Evolutionary conservation across 1,140 invertebrate species (phyloP).

Genomic region (Cecropterus lyciades): DNA sequence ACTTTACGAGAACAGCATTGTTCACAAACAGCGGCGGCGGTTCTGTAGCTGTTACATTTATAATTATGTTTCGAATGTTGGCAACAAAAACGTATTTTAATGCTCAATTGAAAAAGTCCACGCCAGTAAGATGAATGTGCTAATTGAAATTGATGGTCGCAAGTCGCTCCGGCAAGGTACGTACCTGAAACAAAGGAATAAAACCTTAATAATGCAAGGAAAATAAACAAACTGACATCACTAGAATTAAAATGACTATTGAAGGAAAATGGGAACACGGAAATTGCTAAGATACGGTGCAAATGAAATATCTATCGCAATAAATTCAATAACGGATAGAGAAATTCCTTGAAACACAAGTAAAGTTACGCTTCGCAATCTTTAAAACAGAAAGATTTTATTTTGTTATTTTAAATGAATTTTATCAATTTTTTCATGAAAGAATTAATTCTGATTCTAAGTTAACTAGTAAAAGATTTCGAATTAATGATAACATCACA

Average conservation of each 20-base stretch:
- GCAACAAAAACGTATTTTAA: slow-evolving; percentile 5
- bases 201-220: slow-evolving; percentile 39
- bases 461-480: too few relatives aligned
- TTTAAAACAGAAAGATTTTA: too few relatives aligned
- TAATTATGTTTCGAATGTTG: slow-evolving; percentile 19
- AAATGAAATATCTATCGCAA: slow-evolving; percentile 38
- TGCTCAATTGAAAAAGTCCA: neutral
- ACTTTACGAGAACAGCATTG: slow-evolving; percentile 19
- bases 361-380: slow-evolving; percentile 9
- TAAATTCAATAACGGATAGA: slow-evolving; percentile 20
- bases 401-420: too few relatives aligned
- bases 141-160: slow-evolving; percentile 1
- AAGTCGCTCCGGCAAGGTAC: slow-evolving; percentile 11
- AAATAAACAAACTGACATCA: slow-evolving; percentile 39
- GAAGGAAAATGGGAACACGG: slow-evolving; percentile 42
- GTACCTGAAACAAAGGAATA: slow-evolving; percentile 57
- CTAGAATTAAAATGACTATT: slow-evolving; percentile 42
- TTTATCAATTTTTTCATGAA: too few relatives aligned
- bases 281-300: slow-evolving; percentile 34
- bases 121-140: neutral
- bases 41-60: slow-evolving; percentile 5
- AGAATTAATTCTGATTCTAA: too few relatives aligned
- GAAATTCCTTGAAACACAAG: slow-evolving; percentile 28
- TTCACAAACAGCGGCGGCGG: slow-evolving; percentile 1
- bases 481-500: too few relatives aligned